phyloP scores from a whole-genome alignment of 1,140 invertebrate species.

The Pemphigus obesinymphae region DNA sequence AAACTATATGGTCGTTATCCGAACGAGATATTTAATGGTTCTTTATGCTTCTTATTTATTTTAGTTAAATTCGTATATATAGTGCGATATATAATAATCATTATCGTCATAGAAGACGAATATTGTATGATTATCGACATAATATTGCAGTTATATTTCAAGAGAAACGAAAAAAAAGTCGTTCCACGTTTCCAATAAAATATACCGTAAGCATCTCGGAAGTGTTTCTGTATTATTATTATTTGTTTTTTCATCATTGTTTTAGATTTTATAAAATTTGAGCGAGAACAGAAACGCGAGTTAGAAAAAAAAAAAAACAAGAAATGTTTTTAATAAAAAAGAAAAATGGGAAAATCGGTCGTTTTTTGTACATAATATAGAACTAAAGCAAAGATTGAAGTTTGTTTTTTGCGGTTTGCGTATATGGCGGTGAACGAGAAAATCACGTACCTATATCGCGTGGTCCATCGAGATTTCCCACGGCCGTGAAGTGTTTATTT shows the following conservation, averaged over 20 bases:
- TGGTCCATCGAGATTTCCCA: constrained; percentile 20
- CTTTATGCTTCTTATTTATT: no score
- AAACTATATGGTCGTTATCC: no score
- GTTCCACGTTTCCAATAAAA: neutral
- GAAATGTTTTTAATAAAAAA: no score
- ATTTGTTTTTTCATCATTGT: neutral
- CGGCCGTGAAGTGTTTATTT: constrained; percentile 24
- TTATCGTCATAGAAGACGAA: no score
- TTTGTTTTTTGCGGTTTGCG: neutral
- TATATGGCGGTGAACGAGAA: neutral
- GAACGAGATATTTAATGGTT: no score
- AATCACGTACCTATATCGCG: constrained; percentile 10
- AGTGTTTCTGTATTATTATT: neutral
- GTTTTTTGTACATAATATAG: neutral
- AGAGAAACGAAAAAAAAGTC: no score
- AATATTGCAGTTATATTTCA: no score
- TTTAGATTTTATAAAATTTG: neutral
- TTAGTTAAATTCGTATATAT: no score
- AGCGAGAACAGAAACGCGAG: no score
- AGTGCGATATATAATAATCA: no score
- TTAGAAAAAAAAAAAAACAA: no score
- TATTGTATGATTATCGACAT: no score
- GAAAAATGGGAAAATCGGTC: neutral
- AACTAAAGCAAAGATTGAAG: neutral
- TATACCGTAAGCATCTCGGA: neutral